Percentiles rank a stretch among this genome's conserved stretches.
These are phyloP conservation scores for Marasmarcha lunaedactyla DNA, from an alignment of 2,888 invertebrate species.

Conservation along the genomic window DNA sequence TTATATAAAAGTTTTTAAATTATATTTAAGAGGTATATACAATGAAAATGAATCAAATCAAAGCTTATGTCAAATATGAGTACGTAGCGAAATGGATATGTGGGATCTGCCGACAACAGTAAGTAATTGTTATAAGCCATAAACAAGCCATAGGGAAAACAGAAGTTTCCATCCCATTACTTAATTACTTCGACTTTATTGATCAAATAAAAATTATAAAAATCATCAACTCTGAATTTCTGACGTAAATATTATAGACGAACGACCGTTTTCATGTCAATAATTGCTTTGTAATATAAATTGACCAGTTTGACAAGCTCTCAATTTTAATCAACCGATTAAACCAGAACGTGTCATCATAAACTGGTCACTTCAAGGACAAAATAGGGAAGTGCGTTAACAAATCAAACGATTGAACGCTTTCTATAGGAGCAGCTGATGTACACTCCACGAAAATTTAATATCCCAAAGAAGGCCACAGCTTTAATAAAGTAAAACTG, in stretches of 20 bases:
- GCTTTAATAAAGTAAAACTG: no score
- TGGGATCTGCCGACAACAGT: no score
- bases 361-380: conserved; percentile 32
- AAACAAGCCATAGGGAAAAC: no score
- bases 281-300: conserved; percentile 35
- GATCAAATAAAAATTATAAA: background rate
- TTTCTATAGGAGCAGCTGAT: conserved; percentile 28
- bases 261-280: conserved; percentile 55
- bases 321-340: no score
- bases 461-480: background rate
- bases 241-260: conserved; percentile 24
- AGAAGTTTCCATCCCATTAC: no score
- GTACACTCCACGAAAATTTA: background rate
- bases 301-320: background rate
- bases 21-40: no score
- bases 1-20: no score
- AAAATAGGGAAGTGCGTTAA: conserved; percentile 42
- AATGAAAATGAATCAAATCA: no score
- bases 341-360: conserved; percentile 18
- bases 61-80: no score
- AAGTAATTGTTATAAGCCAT: no score
- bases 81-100: no score
- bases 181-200: background rate
- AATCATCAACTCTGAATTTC: background rate
- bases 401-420: conserved; percentile 45